Percentiles rank a stretch among this genome's conserved stretches.
Evolutionary conservation across 2,888 invertebrate species (phyloP).

Genomic region (Lasioglossum leucozonium): DNA sequence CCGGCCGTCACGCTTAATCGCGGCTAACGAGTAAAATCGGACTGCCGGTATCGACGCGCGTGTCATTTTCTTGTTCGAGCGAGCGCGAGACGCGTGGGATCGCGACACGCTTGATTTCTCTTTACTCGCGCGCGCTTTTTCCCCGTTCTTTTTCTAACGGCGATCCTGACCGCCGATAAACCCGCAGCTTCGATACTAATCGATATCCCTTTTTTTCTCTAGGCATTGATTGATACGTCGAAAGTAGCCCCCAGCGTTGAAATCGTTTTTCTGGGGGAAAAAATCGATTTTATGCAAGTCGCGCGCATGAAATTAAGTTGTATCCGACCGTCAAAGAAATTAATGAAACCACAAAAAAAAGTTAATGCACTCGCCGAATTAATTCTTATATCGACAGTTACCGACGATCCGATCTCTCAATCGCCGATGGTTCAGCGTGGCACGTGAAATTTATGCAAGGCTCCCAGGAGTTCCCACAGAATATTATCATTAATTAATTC

Average conservation of each 20-base stretch:
- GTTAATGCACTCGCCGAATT: slow-evolving; percentile 76
- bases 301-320: background rate
- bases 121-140: background rate
- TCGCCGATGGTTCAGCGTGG: background rate
- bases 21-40: slow-evolving; percentile 37
- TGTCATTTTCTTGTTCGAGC: slow-evolving; percentile 16
- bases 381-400: slow-evolving; percentile 62
- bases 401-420: background rate
- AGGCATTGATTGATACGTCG: background rate
- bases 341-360: slow-evolving; percentile 60
- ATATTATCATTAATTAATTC: slow-evolving; percentile 20
- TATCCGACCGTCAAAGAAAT: background rate
- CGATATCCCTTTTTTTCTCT: background rate
- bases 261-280: background rate
- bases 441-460: slow-evolving; percentile 9
- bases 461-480: background rate
- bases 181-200: background rate
- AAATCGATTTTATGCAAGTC: background rate
- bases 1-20: slow-evolving; percentile 55
- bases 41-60: slow-evolving; percentile 25
- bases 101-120: slow-evolving; percentile 17
- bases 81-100: slow-evolving; percentile 3
- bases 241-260: background rate
- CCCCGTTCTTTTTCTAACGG: background rate
- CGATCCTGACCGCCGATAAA: background rate